phyloP scores from a whole-genome alignment of 2,888 invertebrate genomes.

The Gibbula magus region DNA sequence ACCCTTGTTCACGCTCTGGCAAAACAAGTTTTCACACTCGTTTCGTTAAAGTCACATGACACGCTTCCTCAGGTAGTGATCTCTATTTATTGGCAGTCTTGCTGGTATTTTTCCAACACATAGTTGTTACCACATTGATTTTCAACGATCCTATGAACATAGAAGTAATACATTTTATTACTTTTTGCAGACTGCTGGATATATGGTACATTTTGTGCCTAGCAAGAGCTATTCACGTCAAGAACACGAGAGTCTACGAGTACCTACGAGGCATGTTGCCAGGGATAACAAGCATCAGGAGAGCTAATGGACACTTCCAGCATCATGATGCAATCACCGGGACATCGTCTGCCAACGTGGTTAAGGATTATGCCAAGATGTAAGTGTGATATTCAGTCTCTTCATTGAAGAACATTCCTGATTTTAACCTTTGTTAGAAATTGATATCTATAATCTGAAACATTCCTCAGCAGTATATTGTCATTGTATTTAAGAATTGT shows the following conservation, averaged over 20 bases:
- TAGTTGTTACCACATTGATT: too few relatives aligned
- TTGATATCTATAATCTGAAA: not conserved
- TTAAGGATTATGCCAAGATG: slow-evolving; percentile 86
- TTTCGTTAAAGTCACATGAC: too few relatives aligned
- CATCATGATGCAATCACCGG: slow-evolving; percentile 99
- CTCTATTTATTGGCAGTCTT: too few relatives aligned
- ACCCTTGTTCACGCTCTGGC: too few relatives aligned
- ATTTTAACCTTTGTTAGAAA: not conserved
- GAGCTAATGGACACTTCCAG: slow-evolving; percentile 89
- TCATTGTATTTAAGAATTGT: too few relatives aligned
- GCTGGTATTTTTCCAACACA: too few relatives aligned
- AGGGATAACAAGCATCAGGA: slow-evolving; percentile 78
- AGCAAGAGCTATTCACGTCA: not conserved
- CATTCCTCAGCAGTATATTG: too few relatives aligned
- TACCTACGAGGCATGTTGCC: slow-evolving; percentile 9
- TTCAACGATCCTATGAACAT: too few relatives aligned
- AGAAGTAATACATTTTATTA: not conserved
- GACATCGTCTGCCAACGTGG: slow-evolving; percentile 91
- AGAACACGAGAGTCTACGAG: not conserved
- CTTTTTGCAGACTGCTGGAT: not conserved
- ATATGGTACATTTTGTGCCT: not conserved
- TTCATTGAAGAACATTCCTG: not conserved
- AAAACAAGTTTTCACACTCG: too few relatives aligned
- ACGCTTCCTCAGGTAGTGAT: too few relatives aligned
- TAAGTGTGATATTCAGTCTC: not conserved